Evolutionary conservation across 2,113 vertebrate species (phyloP).

Genomic region (Cygnus atratus): DNA sequence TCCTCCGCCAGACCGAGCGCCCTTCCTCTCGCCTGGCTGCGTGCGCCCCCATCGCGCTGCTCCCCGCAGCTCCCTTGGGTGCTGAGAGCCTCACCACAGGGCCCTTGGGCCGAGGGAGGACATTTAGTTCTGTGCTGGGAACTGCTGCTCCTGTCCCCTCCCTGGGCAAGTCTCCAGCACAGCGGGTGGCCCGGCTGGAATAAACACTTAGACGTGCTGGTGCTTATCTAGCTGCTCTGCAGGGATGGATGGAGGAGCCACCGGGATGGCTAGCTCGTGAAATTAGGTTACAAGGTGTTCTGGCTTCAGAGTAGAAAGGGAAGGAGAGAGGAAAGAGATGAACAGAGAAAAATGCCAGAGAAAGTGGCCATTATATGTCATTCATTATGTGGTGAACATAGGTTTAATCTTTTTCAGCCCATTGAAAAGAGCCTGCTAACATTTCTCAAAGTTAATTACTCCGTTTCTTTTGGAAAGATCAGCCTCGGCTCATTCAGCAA

Average conservation of each 20-base stretch:
- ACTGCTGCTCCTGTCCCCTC: not conserved
- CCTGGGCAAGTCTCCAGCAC: not conserved
- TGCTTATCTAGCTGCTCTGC: not conserved
- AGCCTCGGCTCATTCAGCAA: not conserved
- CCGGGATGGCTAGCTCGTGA: not conserved
- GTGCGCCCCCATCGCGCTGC: too few species aligned
- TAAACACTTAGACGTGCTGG: not conserved
- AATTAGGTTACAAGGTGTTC: too few species aligned
- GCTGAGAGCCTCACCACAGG: fast-evolving
- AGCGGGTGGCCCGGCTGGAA: not conserved
- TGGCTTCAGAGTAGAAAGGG: not conserved
- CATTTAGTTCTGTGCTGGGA: not conserved
- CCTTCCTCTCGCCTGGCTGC: not conserved
- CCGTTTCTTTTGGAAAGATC: not conserved
- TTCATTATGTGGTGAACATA: not conserved
- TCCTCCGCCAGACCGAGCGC: fast-evolving
- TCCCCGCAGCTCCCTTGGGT: not conserved
- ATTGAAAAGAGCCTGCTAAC: not conserved
- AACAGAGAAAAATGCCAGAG: not conserved
- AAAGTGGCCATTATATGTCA: not conserved
- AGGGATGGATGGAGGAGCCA: not conserved
- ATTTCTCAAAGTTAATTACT: not conserved
- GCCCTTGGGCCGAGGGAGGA: fast-evolving
- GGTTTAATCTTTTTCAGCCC: not conserved
- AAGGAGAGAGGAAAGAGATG: not conserved